Conservation (phyloP, 2,113 vertebrate genomes). For the Leptobrachium ailaonicum region DNA sequence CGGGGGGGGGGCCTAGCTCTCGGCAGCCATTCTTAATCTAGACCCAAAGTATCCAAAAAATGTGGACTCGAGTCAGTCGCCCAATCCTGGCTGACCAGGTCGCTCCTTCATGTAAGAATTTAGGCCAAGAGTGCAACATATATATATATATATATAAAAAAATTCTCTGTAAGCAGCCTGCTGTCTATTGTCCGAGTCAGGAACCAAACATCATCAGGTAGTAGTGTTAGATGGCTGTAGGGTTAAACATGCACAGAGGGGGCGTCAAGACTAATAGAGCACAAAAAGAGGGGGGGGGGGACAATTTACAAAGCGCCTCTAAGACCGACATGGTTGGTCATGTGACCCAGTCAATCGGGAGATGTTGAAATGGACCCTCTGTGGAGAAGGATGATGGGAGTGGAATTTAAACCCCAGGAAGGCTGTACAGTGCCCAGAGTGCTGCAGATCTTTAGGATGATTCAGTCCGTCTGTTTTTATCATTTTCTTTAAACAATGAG, state of each 20-base stretch:
- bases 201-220: background rate
- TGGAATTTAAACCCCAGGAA: background rate
- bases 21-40: no score
- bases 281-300: constrained; percentile 10
- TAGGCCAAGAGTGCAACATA: no score
- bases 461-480: constrained; percentile 22
- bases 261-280: background rate
- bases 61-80: no score
- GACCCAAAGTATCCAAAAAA: no score
- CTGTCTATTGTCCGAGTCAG: no score
- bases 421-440: constrained; percentile 3
- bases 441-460: background rate
- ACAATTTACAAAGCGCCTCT: constrained; percentile 14
- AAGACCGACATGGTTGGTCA: background rate
- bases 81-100: no score
- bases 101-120: no score
- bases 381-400: constrained; percentile 1
- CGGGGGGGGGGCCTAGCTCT: no score
- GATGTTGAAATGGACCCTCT: constrained; percentile 29
- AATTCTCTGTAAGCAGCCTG: no score
- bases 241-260: constrained; percentile 17
- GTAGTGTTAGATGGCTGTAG: constrained; percentile 21
- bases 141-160: no score
- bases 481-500: constrained; percentile 58
- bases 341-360: background rate